Conservation (phyloP, 2,888 invertebrate species). For the Malthinus flaveolus region DNA sequence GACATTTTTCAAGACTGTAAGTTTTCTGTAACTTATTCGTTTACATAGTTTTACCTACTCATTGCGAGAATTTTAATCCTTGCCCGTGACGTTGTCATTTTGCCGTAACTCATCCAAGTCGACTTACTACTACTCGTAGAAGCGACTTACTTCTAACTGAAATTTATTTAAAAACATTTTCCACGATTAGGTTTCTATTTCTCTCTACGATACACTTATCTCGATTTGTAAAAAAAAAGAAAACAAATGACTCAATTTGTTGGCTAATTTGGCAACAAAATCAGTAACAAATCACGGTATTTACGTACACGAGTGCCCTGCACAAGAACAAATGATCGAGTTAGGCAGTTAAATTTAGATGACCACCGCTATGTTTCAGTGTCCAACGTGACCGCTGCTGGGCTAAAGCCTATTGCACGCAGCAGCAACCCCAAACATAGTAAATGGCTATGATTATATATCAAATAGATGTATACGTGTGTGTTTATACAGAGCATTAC, state of each 20-base stretch:
- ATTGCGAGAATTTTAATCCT: too few species aligned
- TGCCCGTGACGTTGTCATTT: too few species aligned
- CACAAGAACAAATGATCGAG: slow-evolving; percentile 43
- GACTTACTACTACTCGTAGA: too few species aligned
- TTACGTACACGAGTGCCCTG: slow-evolving; percentile 35
- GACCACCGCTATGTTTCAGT: slow-evolving; percentile 49
- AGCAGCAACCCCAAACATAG: slow-evolving; percentile 7
- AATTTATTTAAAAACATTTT: too few species aligned
- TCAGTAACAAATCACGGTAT: slow-evolving; percentile 47
- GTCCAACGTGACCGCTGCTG: slow-evolving; percentile 30
- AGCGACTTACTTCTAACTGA: too few species aligned
- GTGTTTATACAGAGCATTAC: neutral
- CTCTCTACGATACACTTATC: too few species aligned
- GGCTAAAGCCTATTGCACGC: slow-evolving; percentile 19
- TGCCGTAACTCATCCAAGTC: too few species aligned
- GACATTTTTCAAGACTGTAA: too few species aligned
- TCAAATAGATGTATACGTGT: slow-evolving; percentile 1
- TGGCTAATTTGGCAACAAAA: slow-evolving; percentile 48
- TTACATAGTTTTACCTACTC: too few species aligned
- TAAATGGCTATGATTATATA: slow-evolving; percentile 5
- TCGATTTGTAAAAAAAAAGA: neutral
- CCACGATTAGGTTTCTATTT: too few species aligned
- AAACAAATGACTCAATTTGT: slow-evolving; percentile 31
- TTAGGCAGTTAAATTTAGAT: slow-evolving; percentile 48
- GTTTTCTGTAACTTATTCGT: too few species aligned